Evolutionary conservation across 2,888 invertebrate species (phyloP).

Genomic region (Pheosia gnoma): DNA sequence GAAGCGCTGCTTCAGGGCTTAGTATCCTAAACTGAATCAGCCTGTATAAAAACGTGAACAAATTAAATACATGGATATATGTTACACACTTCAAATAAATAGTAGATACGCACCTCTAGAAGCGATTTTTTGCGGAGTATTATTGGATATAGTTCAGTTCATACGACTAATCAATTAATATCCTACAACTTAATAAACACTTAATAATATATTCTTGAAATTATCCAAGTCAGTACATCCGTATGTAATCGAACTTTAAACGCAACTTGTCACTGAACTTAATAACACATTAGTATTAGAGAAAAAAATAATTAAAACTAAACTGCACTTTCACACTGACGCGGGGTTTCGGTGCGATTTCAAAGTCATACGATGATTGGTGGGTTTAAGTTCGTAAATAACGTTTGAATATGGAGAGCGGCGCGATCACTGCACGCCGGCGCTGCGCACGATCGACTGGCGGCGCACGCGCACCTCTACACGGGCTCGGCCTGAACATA

Average conservation of each 20-base stretch:
- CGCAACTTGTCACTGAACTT: conserved; percentile 59
- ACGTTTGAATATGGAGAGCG: conserved; percentile 51
- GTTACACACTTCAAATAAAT: conserved; percentile 24
- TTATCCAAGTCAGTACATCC: conserved; percentile 40
- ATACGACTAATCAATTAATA: conserved; percentile 26
- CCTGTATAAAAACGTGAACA: neutral
- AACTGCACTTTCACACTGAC: conserved; percentile 54
- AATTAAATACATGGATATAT: neutral
- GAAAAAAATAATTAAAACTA: conserved; percentile 34
- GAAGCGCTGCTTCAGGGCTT: too few species aligned
- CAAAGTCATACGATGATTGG: conserved; percentile 46
- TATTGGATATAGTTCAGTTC: conserved; percentile 6
- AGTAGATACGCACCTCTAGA: conserved; percentile 36
- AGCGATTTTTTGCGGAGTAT: neutral
- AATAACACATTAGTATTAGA: conserved; percentile 42
- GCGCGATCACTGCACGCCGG: conserved; percentile 61
- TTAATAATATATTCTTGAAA: conserved; percentile 41
- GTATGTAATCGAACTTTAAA: conserved; percentile 63
- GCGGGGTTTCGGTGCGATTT: conserved; percentile 34
- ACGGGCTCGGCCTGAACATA: conserved; percentile 56
- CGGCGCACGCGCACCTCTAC: conserved; percentile 72
- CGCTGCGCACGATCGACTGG: conserved; percentile 75
- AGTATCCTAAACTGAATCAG: too few species aligned
- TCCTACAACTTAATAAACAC: conserved; percentile 14
- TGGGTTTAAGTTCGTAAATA: conserved; percentile 64